Conservation (phyloP, 1,140 invertebrate species). For the Paralvinella palmiformis region DNA sequence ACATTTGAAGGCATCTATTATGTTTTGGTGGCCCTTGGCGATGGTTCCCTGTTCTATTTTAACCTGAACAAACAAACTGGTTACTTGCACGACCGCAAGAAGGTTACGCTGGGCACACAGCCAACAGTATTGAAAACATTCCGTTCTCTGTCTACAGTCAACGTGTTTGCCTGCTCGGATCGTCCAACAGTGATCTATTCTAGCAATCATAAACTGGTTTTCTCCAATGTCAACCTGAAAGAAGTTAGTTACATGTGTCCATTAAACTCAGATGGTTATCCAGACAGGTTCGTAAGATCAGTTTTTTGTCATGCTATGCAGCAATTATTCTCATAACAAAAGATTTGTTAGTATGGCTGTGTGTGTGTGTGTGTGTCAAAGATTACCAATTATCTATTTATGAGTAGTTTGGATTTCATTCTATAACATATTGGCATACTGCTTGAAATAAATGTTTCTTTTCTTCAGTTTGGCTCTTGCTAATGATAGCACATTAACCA, state of each 20-base stretch:
- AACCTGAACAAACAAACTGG: conserved; percentile 54
- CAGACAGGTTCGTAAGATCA: conserved; percentile 68
- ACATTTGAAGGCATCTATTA: conserved; percentile 89
- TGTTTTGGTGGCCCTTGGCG: conserved; percentile 72
- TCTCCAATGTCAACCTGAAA: conserved; percentile 97
- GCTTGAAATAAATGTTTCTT: too few species aligned
- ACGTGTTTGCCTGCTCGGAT: conserved; percentile 98
- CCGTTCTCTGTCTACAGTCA: conserved; percentile 82
- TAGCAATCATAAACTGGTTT: conserved; percentile 97
- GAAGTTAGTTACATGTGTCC: conserved; percentile 99
- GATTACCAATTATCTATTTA: too few species aligned
- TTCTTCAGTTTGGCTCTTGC: conserved; percentile 77
- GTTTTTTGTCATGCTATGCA: too few species aligned
- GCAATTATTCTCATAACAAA: too few species aligned
- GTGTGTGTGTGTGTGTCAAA: too few species aligned
- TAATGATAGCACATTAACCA: conserved; percentile 86
- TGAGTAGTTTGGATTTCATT: too few species aligned
- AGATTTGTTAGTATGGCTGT: too few species aligned
- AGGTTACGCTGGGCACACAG: conserved; percentile 89
- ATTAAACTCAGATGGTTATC: conserved; percentile 87
- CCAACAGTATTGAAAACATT: conserved; percentile 91
- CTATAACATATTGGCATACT: too few species aligned
- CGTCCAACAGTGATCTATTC: conserved; percentile 98
- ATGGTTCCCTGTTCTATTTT: conserved; percentile 97
- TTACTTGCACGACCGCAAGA: conserved; percentile 47